phyloP scores from a whole-genome alignment of 2,888 invertebrate genomes.

The Acronicta aceris region DNA sequence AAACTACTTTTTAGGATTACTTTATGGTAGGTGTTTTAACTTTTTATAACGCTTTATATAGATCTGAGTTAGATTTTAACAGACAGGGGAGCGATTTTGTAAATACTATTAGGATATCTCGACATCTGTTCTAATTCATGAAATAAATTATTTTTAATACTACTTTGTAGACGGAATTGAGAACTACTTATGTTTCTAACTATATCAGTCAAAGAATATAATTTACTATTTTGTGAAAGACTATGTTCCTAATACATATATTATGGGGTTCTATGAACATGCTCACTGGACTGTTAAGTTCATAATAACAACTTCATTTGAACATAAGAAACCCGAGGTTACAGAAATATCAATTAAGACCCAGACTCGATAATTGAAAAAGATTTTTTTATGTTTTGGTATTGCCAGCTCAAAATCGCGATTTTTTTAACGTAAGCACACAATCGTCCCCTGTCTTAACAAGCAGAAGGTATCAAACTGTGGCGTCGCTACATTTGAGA shows the following conservation, averaged over 20 bases:
- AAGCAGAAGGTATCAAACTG: conserved; percentile 66
- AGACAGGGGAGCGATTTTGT: conserved; percentile 57
- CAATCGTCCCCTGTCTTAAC: conserved; percentile 49
- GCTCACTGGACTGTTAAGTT: too few relatives aligned
- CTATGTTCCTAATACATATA: conserved; percentile 5
- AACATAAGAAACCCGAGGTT: background rate
- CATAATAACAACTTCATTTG: too few relatives aligned
- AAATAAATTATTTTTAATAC: conserved; percentile 15
- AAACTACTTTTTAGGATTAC: too few relatives aligned
- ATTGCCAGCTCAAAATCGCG: conserved; percentile 24
- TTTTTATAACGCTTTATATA: background rate
- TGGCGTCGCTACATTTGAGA: conserved; percentile 59
- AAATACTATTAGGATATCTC: conserved; percentile 4
- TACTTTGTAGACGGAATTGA: conserved; percentile 37
- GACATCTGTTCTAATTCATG: conserved; percentile 12
- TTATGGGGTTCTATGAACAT: too few relatives aligned
- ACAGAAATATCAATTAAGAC: too few relatives aligned
- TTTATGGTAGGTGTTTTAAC: too few relatives aligned
- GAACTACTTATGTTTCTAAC: conserved; percentile 30
- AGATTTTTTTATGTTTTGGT: background rate
- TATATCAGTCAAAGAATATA: conserved; percentile 40
- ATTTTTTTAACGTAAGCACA: conserved; percentile 38
- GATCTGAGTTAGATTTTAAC: conserved; percentile 41
- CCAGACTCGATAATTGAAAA: too few relatives aligned
- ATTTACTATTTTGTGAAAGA: conserved; percentile 44